Conservation (phyloP, 2,113 vertebrate species). For the Phylloscopus trochilus region DNA sequence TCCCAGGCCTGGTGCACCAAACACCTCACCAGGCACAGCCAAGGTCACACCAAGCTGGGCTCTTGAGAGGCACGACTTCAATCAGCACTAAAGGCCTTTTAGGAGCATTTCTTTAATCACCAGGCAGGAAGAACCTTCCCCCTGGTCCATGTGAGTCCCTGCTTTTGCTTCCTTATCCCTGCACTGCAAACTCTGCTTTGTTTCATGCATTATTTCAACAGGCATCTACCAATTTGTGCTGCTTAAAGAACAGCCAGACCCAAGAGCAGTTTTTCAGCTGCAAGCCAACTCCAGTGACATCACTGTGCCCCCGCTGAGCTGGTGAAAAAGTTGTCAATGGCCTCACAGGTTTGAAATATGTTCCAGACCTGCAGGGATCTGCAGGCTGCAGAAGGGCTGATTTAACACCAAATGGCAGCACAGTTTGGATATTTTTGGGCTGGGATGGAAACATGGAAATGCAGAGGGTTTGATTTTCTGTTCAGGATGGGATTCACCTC, state of each 20-base stretch:
- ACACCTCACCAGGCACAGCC: not conserved
- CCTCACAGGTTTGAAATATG: not conserved
- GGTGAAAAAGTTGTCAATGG: not conserved
- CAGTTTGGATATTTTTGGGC: not conserved
- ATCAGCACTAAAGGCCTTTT: not conserved
- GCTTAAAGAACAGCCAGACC: not conserved
- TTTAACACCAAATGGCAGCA: not conserved
- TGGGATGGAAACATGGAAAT: not conserved
- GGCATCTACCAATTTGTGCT: not conserved
- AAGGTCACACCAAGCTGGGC: not conserved
- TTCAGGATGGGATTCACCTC: not conserved
- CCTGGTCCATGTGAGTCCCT: not conserved
- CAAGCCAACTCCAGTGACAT: not conserved
- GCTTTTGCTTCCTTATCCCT: not conserved
- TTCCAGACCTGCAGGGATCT: not conserved
- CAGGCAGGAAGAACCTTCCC: not conserved
- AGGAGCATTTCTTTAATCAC: not conserved
- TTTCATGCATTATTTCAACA: rapidly evolving
- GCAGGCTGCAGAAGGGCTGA: not conserved
- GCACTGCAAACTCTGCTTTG: not conserved
- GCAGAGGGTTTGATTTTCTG: not conserved
- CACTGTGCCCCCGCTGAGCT: not conserved
- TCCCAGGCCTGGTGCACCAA: not conserved
- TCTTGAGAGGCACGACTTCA: not conserved
- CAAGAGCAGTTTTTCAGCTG: not conserved